Evolutionary conservation across 2,113 vertebrate genomes (phyloP), one percentile per base, ranked within the genome.

Genomic region (Chauna torquata): DNA sequence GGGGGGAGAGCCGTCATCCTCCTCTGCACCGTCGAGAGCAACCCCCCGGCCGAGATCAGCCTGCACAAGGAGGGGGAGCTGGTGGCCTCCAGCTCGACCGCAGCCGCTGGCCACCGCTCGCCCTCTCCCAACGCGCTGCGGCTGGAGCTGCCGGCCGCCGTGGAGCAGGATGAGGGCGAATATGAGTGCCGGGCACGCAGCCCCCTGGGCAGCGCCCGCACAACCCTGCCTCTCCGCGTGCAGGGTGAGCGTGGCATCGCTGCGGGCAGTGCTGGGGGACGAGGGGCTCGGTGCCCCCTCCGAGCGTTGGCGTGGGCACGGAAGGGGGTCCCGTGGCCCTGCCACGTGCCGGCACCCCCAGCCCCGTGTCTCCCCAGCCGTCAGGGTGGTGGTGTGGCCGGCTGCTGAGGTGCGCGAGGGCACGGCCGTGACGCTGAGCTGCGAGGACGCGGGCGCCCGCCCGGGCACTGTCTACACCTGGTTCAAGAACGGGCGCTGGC

Each of bases 401-500:
- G 93, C 86, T 0, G 32, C 96, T 7, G 47, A 97, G 20, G 96
- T 98, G 49, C 64, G 70, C 0, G 98, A 98, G 90, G 98, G 98
- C 22, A 12, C 78, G 2, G 70, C 52, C 1, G 84, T 98, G 95
- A 98, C 96, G 0, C 72, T 98, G 93, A 97, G 83, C 32, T 98
- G 98, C 82, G 96, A 94, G 76, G 97, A 96, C 11, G 30, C 70
- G 0, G 68, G 9, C 1, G 78, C 94, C 16, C 61, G 0, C 5
- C 72, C 95, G 0, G 95, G 95, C 1, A 45, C 82, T 0, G 6
- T 84, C 82, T 98, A 97, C 57, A 9, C 81, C 32, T 98, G 98
- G 98, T 97, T 96, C 93, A 98, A 96, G 93, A 98, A 98, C 32
- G 86, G 96, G 45, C 95, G 8, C 1, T 98, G 98, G 98, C 36